Evolutionary conservation across 2,113 vertebrate genomes (phyloP).

Genomic region (Cervus canadensis): DNA sequence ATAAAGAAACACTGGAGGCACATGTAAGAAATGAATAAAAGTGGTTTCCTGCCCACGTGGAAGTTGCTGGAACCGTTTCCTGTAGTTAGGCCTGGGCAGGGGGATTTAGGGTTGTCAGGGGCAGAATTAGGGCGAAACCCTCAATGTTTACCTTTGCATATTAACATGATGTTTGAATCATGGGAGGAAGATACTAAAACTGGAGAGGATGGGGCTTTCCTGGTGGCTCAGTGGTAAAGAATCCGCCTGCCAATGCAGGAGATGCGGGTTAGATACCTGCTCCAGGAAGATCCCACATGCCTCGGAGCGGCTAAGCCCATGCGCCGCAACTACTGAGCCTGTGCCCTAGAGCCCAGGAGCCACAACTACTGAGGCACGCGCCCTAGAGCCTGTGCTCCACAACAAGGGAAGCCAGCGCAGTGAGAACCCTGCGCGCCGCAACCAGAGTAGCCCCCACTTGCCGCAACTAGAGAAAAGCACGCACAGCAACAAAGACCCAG

Average conservation of each 20-base stretch:
- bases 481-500: neutral
- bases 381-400: neutral
- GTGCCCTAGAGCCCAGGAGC: neutral
- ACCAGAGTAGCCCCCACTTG: neutral
- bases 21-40: neutral
- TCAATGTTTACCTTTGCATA: rapidly evolving
- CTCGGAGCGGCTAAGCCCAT: neutral
- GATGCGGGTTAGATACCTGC: neutral
- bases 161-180: too few relatives aligned
- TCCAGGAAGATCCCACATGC: neutral
- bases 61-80: neutral
- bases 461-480: neutral
- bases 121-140: neutral
- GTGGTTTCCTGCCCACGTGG: neutral
- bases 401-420: neutral
- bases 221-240: neutral
- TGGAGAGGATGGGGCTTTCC: neutral
- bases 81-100: neutral
- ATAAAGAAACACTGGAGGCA: neutral
- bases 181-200: rapidly evolving
- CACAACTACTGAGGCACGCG: neutral
- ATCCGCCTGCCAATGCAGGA: neutral
- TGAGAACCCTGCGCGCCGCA: neutral
- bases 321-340: neutral
- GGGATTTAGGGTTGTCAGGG: neutral